Evolutionary conservation across 2,113 vertebrate genomes (phyloP).

Genomic region (Stigmatopora argus): DNA sequence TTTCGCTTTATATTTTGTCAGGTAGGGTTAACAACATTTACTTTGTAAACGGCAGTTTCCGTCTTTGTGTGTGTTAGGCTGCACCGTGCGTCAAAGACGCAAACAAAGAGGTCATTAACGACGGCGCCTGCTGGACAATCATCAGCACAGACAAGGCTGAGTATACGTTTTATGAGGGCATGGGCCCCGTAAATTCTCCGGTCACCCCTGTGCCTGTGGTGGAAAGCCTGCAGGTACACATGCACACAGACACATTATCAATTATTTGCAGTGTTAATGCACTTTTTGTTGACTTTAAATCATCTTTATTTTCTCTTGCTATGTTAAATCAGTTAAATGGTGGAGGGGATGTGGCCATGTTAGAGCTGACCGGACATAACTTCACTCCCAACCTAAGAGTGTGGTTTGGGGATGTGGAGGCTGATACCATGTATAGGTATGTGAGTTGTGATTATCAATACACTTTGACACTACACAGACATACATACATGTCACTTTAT

Average conservation of each 20-base stretch:
- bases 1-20: background rate
- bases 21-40: background rate
- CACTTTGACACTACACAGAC: background rate
- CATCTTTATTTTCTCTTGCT: background rate
- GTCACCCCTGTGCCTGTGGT: constrained; percentile 97
- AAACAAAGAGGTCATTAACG: constrained; percentile 96
- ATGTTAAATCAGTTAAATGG: constrained; percentile 79
- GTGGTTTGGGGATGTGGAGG: constrained; percentile 97
- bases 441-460: background rate
- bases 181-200: constrained; percentile 88
- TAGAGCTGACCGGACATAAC: constrained; percentile 96
- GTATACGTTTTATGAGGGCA: constrained; percentile 95
- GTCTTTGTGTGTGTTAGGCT: constrained; percentile 69
- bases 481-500: background rate
- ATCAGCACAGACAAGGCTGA: constrained; percentile 98
- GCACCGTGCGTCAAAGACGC: constrained; percentile 92
- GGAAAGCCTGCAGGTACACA: constrained; percentile 77
- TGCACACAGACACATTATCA: background rate
- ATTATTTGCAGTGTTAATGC: background rate
- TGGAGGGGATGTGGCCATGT: constrained; percentile 94
- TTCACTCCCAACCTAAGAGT: constrained; percentile 95
- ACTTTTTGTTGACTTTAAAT: background rate
- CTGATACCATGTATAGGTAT: constrained; percentile 97
- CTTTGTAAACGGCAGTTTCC: background rate
- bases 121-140: constrained; percentile 97